A percentile compares a stretch with the other conserved stretches of the same genome.
phyloP scores from a whole-genome alignment of 2,797 vertebrate genomes.

The Tapirus indicus region DNA sequence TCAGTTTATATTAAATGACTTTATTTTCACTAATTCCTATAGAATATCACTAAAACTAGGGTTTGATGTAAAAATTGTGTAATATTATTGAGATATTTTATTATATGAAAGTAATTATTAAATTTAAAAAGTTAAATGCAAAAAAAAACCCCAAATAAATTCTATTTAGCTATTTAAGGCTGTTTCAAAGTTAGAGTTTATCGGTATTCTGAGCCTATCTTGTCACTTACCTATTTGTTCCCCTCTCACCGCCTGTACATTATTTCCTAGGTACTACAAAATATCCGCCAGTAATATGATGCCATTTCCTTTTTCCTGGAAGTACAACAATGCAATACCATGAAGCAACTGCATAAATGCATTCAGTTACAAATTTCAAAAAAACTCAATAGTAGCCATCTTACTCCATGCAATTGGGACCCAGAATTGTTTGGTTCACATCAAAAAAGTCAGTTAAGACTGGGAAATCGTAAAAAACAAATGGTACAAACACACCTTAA shows the following conservation, averaged over 20 bases:
- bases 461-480: not conserved
- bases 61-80: slow-evolving; percentile 4
- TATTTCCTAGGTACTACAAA: not conserved
- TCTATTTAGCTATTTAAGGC: not conserved
- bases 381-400: not conserved
- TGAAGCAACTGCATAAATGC: not conserved
- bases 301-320: not conserved
- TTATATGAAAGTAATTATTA: not conserved
- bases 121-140: not conserved
- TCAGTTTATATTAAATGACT: not conserved
- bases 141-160: not conserved
- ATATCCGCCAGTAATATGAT: not conserved
- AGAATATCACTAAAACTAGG: not conserved
- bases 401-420: not conserved
- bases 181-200: not conserved
- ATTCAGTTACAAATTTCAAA: not conserved
- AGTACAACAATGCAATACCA: not conserved
- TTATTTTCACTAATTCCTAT: slow-evolving; percentile 39
- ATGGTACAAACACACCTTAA: not conserved
- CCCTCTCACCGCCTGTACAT: not conserved
- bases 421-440: not conserved
- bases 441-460: not conserved
- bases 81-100: slow-evolving; percentile 35
- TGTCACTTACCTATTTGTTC: not conserved
- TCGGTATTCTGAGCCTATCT: not conserved